phyloP scores from a whole-genome alignment of 2,113 vertebrate genomes.

The Muscicapa adusta region DNA sequence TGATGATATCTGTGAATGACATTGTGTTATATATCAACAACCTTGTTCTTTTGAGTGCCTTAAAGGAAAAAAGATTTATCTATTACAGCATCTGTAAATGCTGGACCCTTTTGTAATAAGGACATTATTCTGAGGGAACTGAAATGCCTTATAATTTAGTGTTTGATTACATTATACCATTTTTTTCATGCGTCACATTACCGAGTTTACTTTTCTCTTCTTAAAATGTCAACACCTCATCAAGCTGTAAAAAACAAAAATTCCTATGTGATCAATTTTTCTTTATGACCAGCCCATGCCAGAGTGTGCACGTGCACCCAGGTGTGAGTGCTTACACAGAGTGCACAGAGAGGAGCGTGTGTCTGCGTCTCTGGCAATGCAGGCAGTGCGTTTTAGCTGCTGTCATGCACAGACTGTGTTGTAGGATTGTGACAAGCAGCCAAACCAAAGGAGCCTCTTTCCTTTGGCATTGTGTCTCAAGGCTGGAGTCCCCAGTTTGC shows the following conservation, averaged over 20 bases:
- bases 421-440: background rate
- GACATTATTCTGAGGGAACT: background rate
- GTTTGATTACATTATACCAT: background rate
- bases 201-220: background rate
- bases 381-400: background rate
- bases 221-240: background rate
- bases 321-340: background rate
- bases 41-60: background rate
- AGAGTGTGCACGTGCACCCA: accelerated
- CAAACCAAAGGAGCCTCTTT: background rate
- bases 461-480: accelerated
- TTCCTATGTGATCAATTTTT: background rate
- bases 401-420: accelerated
- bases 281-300: background rate
- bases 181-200: background rate
- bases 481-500: background rate
- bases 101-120: background rate
- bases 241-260: background rate
- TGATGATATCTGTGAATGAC: background rate
- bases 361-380: background rate
- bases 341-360: accelerated
- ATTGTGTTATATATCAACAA: background rate
- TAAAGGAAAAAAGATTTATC: background rate
- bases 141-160: background rate
- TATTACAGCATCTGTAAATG: background rate